A percentile compares a stretch with the other conserved stretches of the same genome.
These are phyloP conservation scores for Goniozus legneri DNA, from an alignment of 1,140 invertebrate species.

Conservation along the genomic window DNA sequence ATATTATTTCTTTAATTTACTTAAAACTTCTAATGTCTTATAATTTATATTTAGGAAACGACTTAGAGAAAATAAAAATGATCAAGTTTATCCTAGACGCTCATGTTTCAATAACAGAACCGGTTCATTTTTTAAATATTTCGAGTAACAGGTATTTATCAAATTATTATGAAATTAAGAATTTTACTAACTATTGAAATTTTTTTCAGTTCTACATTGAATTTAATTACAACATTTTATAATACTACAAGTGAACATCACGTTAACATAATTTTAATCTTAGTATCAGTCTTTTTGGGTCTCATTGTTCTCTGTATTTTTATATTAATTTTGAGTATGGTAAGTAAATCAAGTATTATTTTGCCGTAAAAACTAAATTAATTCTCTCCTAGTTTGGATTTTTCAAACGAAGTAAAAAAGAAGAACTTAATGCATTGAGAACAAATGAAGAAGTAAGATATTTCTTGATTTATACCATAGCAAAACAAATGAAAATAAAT, in stretches of 20 bases:
- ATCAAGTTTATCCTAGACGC: constrained; percentile 28
- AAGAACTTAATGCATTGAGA: constrained; percentile 21
- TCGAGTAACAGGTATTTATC: background rate
- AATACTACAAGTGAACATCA: constrained; percentile 18
- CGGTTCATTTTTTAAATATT: constrained; percentile 2
- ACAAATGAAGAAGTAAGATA: constrained; percentile 1
- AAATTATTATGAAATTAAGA: no score
- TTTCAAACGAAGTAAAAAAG: constrained; percentile 33
- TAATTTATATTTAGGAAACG: background rate
- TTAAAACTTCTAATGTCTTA: background rate
- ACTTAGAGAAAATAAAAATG: constrained; percentile 16
- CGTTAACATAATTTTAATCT: constrained; percentile 38
- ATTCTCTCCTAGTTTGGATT: constrained; percentile 27
- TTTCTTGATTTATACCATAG: no score
- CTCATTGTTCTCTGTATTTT: constrained; percentile 36
- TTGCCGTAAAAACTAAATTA: background rate
- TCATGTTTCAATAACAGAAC: constrained; percentile 24
- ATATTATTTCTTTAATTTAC: background rate
- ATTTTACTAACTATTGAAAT: background rate
- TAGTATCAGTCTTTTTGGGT: constrained; percentile 38
- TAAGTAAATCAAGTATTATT: constrained; percentile 14
- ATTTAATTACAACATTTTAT: constrained; percentile 37
- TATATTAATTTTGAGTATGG: constrained; percentile 32
- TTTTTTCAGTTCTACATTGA: constrained; percentile 12
- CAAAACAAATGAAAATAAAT: no score